Conservation (phyloP, 1,140 invertebrate genomes). For the Akabosia matsudoensis region DNA sequence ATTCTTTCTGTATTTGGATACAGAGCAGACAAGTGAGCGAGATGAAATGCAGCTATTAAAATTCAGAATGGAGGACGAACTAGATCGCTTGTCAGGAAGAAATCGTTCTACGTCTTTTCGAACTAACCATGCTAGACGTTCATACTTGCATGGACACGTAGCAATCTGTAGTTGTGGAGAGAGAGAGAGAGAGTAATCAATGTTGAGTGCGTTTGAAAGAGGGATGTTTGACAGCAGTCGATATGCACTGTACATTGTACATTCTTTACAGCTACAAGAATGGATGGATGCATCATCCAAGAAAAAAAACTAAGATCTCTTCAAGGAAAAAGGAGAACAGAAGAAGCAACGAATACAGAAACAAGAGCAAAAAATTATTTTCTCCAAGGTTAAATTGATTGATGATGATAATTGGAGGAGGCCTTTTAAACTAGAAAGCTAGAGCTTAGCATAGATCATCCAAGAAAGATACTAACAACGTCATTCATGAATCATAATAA, state of each 20-base stretch:
- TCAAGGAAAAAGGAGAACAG: not conserved
- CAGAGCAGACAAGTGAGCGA: conserved; percentile 1
- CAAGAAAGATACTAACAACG: not conserved
- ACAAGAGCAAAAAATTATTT: not conserved
- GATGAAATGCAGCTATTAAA: conserved; percentile 11
- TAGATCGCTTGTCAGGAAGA: not conserved
- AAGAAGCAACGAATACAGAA: not conserved
- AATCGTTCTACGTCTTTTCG: not conserved
- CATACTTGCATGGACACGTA: not conserved
- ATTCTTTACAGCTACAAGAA: too few relatives aligned
- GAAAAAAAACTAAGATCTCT: too few relatives aligned
- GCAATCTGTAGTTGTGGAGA: not conserved
- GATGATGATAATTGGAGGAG: conserved; percentile 31
- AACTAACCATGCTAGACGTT: not conserved
- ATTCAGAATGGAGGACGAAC: not conserved
- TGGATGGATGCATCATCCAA: not conserved
- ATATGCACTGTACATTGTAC: not conserved
- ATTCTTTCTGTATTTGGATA: not conserved
- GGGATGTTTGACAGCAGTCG: not conserved
- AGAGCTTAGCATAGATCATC: too few relatives aligned
- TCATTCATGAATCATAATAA: not conserved
- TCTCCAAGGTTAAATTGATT: conserved; percentile 26
- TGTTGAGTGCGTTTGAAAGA: not conserved
- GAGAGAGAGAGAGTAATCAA: not conserved
- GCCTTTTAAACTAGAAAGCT: not conserved